A percentile compares a stretch with the other conserved stretches of the same genome.
These are phyloP conservation scores for Creontiades dilutus DNA, from an alignment of 2,888 invertebrate genomes.

Conservation along the genomic window DNA sequence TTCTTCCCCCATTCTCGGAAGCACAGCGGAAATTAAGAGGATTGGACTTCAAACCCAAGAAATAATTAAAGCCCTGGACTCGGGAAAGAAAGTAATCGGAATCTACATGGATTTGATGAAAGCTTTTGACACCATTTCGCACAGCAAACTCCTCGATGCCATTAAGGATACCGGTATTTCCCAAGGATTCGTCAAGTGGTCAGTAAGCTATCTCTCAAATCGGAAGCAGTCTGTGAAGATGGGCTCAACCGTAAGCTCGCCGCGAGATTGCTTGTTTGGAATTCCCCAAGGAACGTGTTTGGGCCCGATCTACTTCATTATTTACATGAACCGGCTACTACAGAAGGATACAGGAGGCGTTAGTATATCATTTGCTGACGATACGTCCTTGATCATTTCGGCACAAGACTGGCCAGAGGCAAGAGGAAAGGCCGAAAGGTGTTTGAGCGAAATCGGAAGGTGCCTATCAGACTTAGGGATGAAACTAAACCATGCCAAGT, in stretches of 20 bases:
- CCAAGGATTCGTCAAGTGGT: conserved; percentile 49
- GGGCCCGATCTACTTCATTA: conserved; percentile 62
- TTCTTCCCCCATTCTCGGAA: too few relatives aligned
- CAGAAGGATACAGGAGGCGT: conserved; percentile 19
- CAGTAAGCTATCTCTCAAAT: conserved; percentile 18
- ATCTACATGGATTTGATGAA: too few relatives aligned
- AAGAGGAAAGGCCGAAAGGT: conserved; percentile 22
- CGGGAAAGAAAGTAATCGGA: too few relatives aligned
- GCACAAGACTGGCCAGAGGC: conserved; percentile 21
- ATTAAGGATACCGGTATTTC: background rate
- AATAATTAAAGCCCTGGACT: too few relatives aligned
- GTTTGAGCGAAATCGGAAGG: background rate
- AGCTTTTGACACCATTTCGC: too few relatives aligned
- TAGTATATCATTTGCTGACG: conserved; percentile 47
- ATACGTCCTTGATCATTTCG: conserved; percentile 49
- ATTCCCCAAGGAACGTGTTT: too few relatives aligned
- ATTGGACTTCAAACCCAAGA: too few relatives aligned
- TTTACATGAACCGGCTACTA: conserved; percentile 50
- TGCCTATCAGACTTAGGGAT: conserved; percentile 48
- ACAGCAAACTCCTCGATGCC: too few relatives aligned
- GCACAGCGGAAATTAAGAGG: too few relatives aligned
- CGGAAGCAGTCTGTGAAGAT: conserved; percentile 50
- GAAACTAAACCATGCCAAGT: conserved; percentile 37
- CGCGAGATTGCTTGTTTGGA: conserved; percentile 36
- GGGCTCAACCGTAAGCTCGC: conserved; percentile 1